Base-by-base conservation (phyloP, 2,113 vertebrate species). In the Sisor rabdophorus region DNA sequence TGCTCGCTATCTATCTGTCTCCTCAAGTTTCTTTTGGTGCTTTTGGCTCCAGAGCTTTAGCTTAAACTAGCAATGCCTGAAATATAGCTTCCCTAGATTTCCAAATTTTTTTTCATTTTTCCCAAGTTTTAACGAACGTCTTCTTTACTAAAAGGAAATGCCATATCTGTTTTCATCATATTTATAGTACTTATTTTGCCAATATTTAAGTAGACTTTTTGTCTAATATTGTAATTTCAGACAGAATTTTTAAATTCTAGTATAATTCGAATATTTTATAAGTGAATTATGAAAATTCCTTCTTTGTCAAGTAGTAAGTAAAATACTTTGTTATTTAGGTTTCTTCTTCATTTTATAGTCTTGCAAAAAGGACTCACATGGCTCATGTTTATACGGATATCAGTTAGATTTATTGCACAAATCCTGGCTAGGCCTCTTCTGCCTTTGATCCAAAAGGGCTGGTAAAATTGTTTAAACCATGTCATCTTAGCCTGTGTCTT, bases 321-420 rank as follows among this genome's bases (percentile, higher is more conserved):
- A 40, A 63, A n/a, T 9, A 36, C 58, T 50, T 20, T 78, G 20
- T 65, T 36, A 10, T 68, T 73, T 79, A 56, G 69, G 28, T 73
- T 64, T 48, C 20, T 48, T 63, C 54, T 9, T 64, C 20, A 54
- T 84, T 44, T 85, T 83, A 83, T 32, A 60, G 69, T 76, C 50
- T 30, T 72, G 69, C 76, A 68, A 78, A 56, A 30, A 79, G 69
- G 79, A 83, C 85, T 87, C 84, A 84, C 47, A 72, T 76, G 80
- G 87, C 85, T 88, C 85, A 83, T 84, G 87, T 89, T 90, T 89
- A 85, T 86, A 86, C 87, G 82, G 72, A 73, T 85, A 84, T 84
- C 86, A 89, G 85, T 76, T 85, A 83, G 86, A 89, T 89, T 90
- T 89, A 88, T 75, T 63, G 81, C 84, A 85, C 84, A 86, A 82